phyloP scores from a whole-genome alignment of 2,888 invertebrate species.

The Epinotia ramella region DNA sequence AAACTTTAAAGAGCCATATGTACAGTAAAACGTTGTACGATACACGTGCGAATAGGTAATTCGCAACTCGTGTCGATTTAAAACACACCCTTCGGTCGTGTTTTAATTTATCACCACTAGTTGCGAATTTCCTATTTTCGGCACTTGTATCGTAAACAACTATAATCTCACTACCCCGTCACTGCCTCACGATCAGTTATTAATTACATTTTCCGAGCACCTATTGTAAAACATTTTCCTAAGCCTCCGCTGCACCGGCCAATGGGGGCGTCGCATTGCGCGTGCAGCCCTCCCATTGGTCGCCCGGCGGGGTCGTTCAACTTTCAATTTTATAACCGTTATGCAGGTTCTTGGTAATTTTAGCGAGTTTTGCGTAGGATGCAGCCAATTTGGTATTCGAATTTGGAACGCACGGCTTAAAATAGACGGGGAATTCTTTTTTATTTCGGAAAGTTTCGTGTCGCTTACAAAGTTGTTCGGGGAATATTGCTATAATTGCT shows the following conservation, averaged over 20 bases:
- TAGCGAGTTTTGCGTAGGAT: slow-evolving; percentile 27
- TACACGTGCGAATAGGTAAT: too few species aligned
- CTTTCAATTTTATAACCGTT: slow-evolving; percentile 67
- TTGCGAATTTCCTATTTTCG: too few species aligned
- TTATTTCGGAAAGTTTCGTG: too few species aligned
- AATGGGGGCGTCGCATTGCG: slow-evolving; percentile 80
- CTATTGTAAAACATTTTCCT: slow-evolving; percentile 31
- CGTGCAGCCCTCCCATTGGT: slow-evolving; percentile 63
- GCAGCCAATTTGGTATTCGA: not conserved
- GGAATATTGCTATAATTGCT: too few species aligned
- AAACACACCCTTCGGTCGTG: too few species aligned
- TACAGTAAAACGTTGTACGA: too few species aligned
- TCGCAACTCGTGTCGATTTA: too few species aligned
- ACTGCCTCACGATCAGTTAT: not conserved
- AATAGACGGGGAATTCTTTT: too few species aligned
- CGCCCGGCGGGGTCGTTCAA: slow-evolving; percentile 69
- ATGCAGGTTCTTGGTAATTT: slow-evolving; percentile 52
- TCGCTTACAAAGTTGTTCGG: too few species aligned
- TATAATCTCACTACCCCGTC: not conserved
- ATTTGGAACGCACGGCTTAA: slow-evolving; percentile 10
- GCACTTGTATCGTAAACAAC: too few species aligned
- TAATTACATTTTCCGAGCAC: slow-evolving; percentile 7
- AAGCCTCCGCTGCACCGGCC: slow-evolving; percentile 58
- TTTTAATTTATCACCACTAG: too few species aligned
- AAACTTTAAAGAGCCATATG: too few species aligned